A percentile compares a stretch with the other conserved stretches of the same genome.
Conservation (phyloP, 2,113 vertebrate species). For the Macrotis lagotis region DNA sequence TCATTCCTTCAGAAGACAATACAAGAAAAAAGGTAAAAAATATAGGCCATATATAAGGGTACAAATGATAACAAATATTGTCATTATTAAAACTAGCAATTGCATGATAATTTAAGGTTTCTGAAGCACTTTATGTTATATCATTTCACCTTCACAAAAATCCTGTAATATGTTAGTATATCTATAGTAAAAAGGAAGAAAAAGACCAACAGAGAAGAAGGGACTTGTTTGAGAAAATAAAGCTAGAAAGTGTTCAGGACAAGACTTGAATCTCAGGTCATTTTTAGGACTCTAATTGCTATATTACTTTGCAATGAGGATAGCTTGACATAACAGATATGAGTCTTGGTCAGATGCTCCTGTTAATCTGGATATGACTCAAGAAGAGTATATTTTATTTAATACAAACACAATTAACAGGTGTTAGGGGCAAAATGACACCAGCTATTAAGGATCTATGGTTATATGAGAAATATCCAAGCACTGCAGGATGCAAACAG, state of each 20-base stretch:
- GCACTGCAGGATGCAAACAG: background rate
- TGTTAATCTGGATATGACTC: background rate
- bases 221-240: background rate
- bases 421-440: background rate
- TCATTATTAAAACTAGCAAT: background rate
- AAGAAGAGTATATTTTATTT: background rate
- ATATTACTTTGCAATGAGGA: background rate
- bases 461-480: background rate
- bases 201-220: background rate
- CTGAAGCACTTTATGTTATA: background rate
- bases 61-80: background rate
- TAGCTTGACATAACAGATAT: background rate
- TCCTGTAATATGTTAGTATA: background rate
- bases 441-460: background rate
- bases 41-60: background rate
- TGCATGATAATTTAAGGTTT: background rate
- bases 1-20: background rate
- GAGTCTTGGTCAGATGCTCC: background rate
- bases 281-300: background rate
- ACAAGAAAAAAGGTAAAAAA: background rate
- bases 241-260: background rate
- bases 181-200: background rate
- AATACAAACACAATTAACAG: background rate
- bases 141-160: background rate
- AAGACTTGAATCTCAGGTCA: background rate